Evolutionary conservation across 2,113 vertebrate species (phyloP), one percentile per base, ranked within the genome.

Genomic region (Bufo gargarizans): DNA sequence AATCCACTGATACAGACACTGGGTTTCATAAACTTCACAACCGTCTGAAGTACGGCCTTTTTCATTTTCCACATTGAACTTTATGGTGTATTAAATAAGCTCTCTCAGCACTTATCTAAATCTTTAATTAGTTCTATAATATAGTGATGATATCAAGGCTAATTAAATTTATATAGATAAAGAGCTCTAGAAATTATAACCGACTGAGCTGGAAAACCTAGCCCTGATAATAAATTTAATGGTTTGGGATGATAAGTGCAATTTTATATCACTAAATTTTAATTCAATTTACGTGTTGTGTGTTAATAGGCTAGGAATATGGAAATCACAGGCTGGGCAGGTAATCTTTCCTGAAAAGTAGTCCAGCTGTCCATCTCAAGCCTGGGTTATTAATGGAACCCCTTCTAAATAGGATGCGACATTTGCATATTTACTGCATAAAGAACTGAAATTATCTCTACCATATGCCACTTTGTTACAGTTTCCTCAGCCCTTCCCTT

Each of bases 121-220:
- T 96, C 95, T 96, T 96, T 96, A 96, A 96, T 96, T 96, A 96
- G 94, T 93, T 95, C 94, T 94, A 92, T 95, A 96, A 95, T 96
- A 95, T 95, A 93, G 94, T 92, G 95, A 96, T 95, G 94, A 92
- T 95, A 96, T 96, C 95, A 92, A 94, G 94, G 92, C 95, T 96
- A 96, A 96, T 96, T 96, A 96, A 95, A 96, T 96, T 96, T 95
- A 94, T 95, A 94, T 92, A 95, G 95, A 96, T 96, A 95, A 95
- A 94, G 93, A 14, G 93, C 94, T 94, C 87, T 92, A 93, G 93
- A 93, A 95, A 95, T 95, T 94, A 93, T 94, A 95, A 94, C 92
- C 93, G 93, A 96, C 92, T 93, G 94, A 95, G 93, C 93, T 94
- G 94, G 93, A 96, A 95, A 96, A 94, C 89, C 93, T 94, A 94